A percentile compares a stretch with the other conserved stretches of the same genome.
Conservation (phyloP, 2,888 invertebrate genomes). For the Yponomeuta sedellus region DNA sequence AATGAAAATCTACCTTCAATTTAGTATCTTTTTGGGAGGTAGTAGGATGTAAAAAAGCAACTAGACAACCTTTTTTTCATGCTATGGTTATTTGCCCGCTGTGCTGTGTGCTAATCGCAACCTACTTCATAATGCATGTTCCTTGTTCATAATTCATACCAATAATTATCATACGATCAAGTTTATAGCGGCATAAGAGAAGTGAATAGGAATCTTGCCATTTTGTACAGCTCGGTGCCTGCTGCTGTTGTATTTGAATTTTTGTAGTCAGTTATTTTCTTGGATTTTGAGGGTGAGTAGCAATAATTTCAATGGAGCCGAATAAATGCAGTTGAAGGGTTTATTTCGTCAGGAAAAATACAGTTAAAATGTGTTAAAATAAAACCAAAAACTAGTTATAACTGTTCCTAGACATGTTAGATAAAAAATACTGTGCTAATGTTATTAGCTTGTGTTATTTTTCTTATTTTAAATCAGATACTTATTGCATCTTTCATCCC, state of each 20-base stretch:
- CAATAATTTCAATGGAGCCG: too few relatives aligned
- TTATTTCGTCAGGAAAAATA: too few relatives aligned
- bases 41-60: background rate
- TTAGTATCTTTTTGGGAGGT: constrained; percentile 14
- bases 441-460: too few relatives aligned
- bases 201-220: background rate
- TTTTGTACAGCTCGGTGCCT: background rate
- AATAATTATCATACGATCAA: constrained; percentile 28
- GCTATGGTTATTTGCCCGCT: background rate
- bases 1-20: constrained; percentile 11
- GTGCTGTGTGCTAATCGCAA: too few relatives aligned
- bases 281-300: too few relatives aligned
- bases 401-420: too few relatives aligned
- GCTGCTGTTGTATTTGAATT: background rate
- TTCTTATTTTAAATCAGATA: too few relatives aligned
- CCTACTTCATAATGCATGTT: background rate
- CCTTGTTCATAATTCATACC: constrained; percentile 41
- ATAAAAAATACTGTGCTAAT: too few relatives aligned
- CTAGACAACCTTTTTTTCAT: background rate
- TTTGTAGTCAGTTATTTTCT: background rate
- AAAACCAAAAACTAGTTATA: too few relatives aligned
- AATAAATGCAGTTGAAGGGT: too few relatives aligned
- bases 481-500: too few relatives aligned
- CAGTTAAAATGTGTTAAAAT: too few relatives aligned
- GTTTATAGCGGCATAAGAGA: background rate